Conservation (phyloP, 2,888 invertebrate genomes). For the Opisthograptis luteolata region DNA sequence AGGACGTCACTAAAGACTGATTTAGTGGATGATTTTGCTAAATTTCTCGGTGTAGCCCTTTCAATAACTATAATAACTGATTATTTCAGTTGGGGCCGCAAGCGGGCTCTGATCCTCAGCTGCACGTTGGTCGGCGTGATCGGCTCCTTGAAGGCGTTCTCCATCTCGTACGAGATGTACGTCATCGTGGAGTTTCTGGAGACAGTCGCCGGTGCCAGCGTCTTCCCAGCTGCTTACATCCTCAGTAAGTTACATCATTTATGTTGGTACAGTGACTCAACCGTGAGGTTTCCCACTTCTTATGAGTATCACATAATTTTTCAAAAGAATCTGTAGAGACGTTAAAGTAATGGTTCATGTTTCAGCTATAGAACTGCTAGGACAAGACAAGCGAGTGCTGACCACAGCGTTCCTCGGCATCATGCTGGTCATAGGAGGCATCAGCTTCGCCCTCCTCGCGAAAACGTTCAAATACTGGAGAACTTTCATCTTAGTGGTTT, state of each 20-base stretch:
- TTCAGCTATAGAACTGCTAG: conserved; percentile 74
- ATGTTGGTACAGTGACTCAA: too few relatives aligned
- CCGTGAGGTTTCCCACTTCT: too few relatives aligned
- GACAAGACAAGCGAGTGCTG: conserved; percentile 72
- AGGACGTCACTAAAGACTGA: too few relatives aligned
- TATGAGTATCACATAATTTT: too few relatives aligned
- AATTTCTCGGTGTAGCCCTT: not conserved
- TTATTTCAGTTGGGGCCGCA: conserved; percentile 70
- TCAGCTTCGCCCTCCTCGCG: conserved; percentile 87
- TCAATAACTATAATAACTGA: not conserved
- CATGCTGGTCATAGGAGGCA: conserved; percentile 87
- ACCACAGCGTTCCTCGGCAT: conserved; percentile 75
- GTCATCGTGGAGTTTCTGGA: conserved; percentile 83
- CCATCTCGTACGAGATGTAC: conserved; percentile 84
- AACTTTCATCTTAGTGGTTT: conserved; percentile 86
- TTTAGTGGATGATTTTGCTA: too few relatives aligned
- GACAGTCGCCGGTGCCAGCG: conserved; percentile 83
- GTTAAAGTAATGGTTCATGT: too few relatives aligned
- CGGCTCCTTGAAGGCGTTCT: conserved; percentile 84
- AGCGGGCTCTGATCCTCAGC: conserved; percentile 68
- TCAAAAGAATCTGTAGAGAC: too few relatives aligned
- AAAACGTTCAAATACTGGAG: conserved; percentile 89
- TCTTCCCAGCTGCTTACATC: conserved; percentile 84
- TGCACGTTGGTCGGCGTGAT: conserved; percentile 70
- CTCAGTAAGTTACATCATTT: conserved; percentile 68